These are phyloP conservation scores for Thaleichthys pacificus DNA, from an alignment of 2,797 vertebrate species.

Conservation along the genomic window DNA sequence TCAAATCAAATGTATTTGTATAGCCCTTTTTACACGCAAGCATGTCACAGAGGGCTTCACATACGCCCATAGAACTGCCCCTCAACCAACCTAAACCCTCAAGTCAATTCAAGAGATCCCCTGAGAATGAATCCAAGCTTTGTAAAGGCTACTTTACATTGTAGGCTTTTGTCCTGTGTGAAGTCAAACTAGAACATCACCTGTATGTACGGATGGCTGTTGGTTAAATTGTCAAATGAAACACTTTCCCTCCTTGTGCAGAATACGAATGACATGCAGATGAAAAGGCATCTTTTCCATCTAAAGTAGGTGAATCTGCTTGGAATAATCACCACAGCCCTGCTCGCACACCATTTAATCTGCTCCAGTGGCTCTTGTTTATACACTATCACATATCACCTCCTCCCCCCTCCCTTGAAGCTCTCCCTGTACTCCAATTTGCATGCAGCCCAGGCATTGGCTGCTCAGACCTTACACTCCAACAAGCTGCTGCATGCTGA, in stretches of 20 bases:
- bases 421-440: constrained; percentile 47
- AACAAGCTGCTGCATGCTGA: constrained; percentile 56
- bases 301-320: constrained; percentile 2
- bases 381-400: constrained; percentile 38
- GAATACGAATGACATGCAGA: not conserved
- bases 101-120: too few relatives aligned
- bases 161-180: too few relatives aligned
- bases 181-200: too few relatives aligned
- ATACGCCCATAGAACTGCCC: too few relatives aligned
- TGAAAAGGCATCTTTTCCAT: not conserved
- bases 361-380: constrained; percentile 27
- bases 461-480: constrained; percentile 37
- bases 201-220: too few relatives aligned
- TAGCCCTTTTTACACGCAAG: too few relatives aligned
- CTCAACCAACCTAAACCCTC: too few relatives aligned
- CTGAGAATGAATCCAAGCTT: too few relatives aligned
- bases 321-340: constrained; percentile 23
- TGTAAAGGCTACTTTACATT: too few relatives aligned
- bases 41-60: too few relatives aligned
- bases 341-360: constrained; percentile 30
- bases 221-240: too few relatives aligned
- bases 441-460: constrained; percentile 67
- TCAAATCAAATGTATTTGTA: too few relatives aligned
- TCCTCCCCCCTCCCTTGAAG: constrained; percentile 20
- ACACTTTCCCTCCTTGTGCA: not conserved